Base-by-base conservation (phyloP, 2,888 invertebrate genomes). In the Crocallis elinguaria region DNA sequence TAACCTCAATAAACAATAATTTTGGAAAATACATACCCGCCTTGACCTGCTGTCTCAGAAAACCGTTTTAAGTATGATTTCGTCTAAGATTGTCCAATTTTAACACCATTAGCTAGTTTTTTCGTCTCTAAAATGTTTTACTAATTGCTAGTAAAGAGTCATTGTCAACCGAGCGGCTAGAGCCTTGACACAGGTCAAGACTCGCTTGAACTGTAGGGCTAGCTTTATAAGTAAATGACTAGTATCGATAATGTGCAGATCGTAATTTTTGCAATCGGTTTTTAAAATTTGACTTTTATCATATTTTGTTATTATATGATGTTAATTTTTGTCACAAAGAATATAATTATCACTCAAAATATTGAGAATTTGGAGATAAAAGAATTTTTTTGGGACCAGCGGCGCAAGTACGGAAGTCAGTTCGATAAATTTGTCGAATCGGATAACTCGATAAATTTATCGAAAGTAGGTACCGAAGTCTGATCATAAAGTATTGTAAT, bases 131-230 rank as follows among this genome's bases (percentile, higher is more conserved):
- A 58, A 60, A 55, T 56, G 53, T 39, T 54, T 45, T 45, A 50
- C 41, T 51, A 62, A 67, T 65, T 59, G 57, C 53, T 38, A 30
- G 55, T 51, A 50, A n/a, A n/a, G 43, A 63, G 60, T 66, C 64
- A 64, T 66, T 66, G 64, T 61, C 64, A 55, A 30, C 48, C 17
- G 35, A 13, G 36, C 25, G 13, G 14, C 25, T 14, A 56, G n/a
- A n/a, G 21, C 67, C 67, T 67, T 67, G 66, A 66, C 66, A 66
- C 57, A 32, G 67, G 67, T 58, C 62, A 58, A 49, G 52, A 50
- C 21, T 37, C 41, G 36, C 9, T 53, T 35, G 36, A 57, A 37
- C 45, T 8, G 37, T 23, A 44, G 52, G 32, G 43, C 50, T 55
- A 49, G 11, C n/a, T 41, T 37, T 57, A 49, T 38, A n/a, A n/a